phyloP scores from a whole-genome alignment of 2,888 invertebrate genomes.

The Polydrusus pterygomalis region DNA sequence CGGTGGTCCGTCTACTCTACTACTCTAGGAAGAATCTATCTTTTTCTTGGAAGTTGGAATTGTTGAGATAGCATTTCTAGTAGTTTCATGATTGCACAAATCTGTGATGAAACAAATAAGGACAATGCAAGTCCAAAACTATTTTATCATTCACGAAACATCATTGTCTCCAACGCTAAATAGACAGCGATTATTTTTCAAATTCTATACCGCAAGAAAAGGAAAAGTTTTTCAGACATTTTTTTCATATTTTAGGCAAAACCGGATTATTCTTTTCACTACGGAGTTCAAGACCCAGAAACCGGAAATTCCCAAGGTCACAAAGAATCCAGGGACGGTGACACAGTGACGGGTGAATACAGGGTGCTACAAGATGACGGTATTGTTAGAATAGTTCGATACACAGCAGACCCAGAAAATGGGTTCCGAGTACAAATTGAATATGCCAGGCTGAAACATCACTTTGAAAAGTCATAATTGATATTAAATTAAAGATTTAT shows the following conservation, averaged over 20 bases:
- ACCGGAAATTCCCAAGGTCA: constrained; percentile 84
- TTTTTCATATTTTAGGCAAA: constrained; percentile 74
- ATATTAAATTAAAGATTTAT: neutral
- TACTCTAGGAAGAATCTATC: too few relatives aligned
- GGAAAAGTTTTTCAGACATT: too few relatives aligned
- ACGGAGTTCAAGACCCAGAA: constrained; percentile 84
- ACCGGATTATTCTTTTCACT: constrained; percentile 85
- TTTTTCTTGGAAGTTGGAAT: too few relatives aligned
- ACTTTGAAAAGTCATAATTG: neutral
- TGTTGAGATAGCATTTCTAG: too few relatives aligned
- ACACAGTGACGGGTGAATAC: constrained; percentile 83
- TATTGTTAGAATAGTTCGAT: constrained; percentile 81
- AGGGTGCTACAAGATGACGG: constrained; percentile 85
- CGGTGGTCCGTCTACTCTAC: too few relatives aligned
- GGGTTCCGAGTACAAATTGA: constrained; percentile 78
- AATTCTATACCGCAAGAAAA: too few relatives aligned
- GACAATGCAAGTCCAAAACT: too few relatives aligned
- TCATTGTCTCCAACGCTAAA: too few relatives aligned
- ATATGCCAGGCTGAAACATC: constrained; percentile 63
- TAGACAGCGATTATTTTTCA: too few relatives aligned
- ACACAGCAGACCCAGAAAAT: constrained; percentile 82
- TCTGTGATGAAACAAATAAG: too few relatives aligned
- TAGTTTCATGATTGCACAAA: too few relatives aligned
- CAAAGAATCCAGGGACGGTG: constrained; percentile 82
- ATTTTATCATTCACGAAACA: too few relatives aligned